These are phyloP conservation scores for Morpho achilles DNA, from an alignment of 2,888 invertebrate species.

Conservation along the genomic window DNA sequence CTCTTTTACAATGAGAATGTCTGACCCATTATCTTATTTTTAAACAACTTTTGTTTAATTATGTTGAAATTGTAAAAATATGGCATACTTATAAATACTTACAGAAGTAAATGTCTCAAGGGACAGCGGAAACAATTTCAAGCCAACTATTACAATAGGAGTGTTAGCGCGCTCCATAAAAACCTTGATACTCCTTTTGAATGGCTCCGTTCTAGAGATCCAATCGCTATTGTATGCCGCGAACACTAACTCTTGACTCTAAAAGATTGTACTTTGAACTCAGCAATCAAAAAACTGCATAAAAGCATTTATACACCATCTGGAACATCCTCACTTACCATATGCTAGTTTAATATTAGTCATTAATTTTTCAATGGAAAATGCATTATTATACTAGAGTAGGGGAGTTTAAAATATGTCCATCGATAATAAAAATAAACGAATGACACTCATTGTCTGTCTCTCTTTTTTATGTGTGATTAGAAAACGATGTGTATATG, in stretches of 20 bases:
- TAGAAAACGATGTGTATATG: no score
- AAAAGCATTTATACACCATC: neutral
- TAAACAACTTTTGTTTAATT: no score
- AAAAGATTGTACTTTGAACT: slow-evolving; percentile 28
- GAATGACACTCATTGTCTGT: no score
- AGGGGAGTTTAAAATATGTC: no score
- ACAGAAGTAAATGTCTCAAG: slow-evolving; percentile 52
- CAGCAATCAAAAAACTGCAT: slow-evolving; percentile 1
- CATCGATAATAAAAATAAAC: no score
- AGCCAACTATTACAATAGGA: slow-evolving; percentile 44
- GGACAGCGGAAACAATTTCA: slow-evolving; percentile 53
- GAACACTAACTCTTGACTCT: slow-evolving; percentile 47
- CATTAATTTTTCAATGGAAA: no score
- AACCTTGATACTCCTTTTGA: slow-evolving; percentile 45
- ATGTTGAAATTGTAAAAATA: no score
- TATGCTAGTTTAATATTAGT: no score
- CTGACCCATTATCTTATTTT: no score
- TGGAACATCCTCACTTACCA: neutral
- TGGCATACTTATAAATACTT: slow-evolving; percentile 15
- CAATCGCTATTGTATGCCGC: slow-evolving; percentile 56
- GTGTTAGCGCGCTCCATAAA: slow-evolving; percentile 46
- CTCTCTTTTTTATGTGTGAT: no score
- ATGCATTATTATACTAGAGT: no score
- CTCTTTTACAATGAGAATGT: no score
- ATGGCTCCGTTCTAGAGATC: slow-evolving; percentile 46